phyloP scores from a whole-genome alignment of 2,113 vertebrate species.

The Athene noctua region DNA sequence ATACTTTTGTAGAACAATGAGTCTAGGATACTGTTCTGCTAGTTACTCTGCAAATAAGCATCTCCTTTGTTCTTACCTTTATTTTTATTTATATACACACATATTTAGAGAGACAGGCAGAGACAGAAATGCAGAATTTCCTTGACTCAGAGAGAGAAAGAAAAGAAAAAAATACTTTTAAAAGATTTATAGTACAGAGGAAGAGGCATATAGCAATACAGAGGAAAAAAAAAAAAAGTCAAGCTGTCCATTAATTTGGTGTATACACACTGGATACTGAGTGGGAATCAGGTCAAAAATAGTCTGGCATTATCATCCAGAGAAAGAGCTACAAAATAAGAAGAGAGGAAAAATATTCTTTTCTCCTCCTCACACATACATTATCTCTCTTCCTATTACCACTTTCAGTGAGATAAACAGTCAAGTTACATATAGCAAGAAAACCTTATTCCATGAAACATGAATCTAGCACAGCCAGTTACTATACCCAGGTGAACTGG shows the following conservation, averaged over 20 bases:
- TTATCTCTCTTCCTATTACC: neutral
- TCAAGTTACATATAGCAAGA: neutral
- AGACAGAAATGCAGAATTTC: neutral
- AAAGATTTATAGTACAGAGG: neutral
- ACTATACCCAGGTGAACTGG: neutral
- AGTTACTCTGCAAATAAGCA: neutral
- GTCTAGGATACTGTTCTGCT: neutral
- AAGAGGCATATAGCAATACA: neutral
- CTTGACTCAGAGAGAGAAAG: neutral
- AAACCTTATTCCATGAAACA: neutral
- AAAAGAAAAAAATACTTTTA: neutral
- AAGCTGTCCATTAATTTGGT: neutral
- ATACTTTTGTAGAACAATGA: neutral
- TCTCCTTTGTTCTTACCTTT: neutral
- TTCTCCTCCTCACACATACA: neutral
- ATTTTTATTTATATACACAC: neutral
- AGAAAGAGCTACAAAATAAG: neutral
- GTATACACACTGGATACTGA: rapidly evolving
- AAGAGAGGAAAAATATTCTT: neutral
- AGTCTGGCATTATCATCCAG: neutral
- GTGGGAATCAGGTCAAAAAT: neutral
- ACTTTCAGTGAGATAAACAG: neutral
- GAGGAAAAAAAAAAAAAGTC: neutral
- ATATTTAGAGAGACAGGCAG: neutral
- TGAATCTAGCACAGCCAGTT: constrained; percentile 3